These are phyloP conservation scores for Corydoras maculifer DNA, from an alignment of 2,113 vertebrate species.

Conservation along the genomic window DNA sequence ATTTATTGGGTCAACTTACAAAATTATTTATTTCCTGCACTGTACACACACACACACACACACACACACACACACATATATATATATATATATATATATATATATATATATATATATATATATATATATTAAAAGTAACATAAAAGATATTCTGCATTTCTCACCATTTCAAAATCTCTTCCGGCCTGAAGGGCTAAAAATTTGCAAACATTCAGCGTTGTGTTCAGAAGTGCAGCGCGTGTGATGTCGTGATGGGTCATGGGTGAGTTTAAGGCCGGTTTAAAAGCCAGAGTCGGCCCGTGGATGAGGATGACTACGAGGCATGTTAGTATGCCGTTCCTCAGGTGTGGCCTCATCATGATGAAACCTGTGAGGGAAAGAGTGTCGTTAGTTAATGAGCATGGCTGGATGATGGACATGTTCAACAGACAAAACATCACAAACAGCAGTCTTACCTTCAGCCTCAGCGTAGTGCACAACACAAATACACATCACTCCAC, in stretches of 20 bases:
- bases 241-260: slow-evolving; percentile 17
- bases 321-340: not conserved
- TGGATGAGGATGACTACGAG: not conserved
- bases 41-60: not conserved
- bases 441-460: no score
- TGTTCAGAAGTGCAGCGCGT: not conserved
- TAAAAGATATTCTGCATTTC: not conserved
- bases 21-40: no score
- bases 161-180: not conserved
- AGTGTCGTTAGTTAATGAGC: not conserved
- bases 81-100: not conserved
- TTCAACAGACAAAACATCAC: no score
- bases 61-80: not conserved
- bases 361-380: not conserved
- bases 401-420: no score
- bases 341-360: not conserved
- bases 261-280: not conserved
- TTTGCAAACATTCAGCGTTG: slow-evolving; percentile 1
- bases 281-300: slow-evolving; percentile 4
- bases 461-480: no score
- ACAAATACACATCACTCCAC: no score
- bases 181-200: not conserved
- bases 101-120: not conserved
- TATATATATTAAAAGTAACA: not conserved
- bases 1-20: no score